These are phyloP conservation scores for Epinotia demarniana DNA, from an alignment of 2,888 invertebrate species.

Conservation along the genomic window DNA sequence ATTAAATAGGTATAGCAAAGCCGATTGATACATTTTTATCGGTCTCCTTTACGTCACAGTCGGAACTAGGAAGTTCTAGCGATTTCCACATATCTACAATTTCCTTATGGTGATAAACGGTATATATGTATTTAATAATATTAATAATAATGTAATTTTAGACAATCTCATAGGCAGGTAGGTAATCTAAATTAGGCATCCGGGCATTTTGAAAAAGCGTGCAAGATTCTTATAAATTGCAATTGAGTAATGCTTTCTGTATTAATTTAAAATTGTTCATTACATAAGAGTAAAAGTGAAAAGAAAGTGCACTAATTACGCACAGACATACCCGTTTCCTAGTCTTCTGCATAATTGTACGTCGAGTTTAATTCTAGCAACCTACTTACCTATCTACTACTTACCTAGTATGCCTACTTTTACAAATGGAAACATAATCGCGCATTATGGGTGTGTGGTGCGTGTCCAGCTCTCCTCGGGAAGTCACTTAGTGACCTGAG, in stretches of 20 bases:
- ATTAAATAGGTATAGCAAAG: neutral
- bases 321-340: slow-evolving; percentile 2
- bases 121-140: too few species aligned
- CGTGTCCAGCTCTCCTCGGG: too few species aligned
- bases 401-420: neutral
- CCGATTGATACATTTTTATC: neutral
- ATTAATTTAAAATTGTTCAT: neutral
- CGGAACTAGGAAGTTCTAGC: neutral
- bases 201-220: neutral
- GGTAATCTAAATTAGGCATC: neutral
- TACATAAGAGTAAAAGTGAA: slow-evolving; percentile 8
- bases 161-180: too few species aligned
- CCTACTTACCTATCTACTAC: too few species aligned
- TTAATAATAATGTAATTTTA: too few species aligned
- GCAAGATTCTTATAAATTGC: neutral
- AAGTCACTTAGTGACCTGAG: too few species aligned
- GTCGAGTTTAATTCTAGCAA: neutral
- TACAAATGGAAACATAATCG: neutral
- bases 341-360: slow-evolving; percentile 1
- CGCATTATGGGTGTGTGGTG: too few species aligned
- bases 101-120: slow-evolving; percentile 9
- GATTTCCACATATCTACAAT: slow-evolving; percentile 6
- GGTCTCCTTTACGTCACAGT: neutral
- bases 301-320: slow-evolving; percentile 18
- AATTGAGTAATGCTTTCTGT: neutral